These are phyloP conservation scores for Noctua fimbriata DNA, from an alignment of 2,888 invertebrate genomes.

Conservation along the genomic window DNA sequence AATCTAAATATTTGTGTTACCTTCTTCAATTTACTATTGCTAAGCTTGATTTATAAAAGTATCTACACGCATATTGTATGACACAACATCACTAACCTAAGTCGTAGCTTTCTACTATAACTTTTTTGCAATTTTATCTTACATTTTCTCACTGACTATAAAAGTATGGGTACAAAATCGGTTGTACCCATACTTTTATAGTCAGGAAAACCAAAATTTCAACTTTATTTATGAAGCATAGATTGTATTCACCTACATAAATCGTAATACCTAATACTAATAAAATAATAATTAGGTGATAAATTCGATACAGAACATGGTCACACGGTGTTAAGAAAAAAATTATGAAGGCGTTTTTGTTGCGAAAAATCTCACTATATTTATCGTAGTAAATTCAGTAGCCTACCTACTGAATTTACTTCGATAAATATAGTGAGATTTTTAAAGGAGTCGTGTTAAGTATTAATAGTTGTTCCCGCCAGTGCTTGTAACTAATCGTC, in stretches of 20 bases:
- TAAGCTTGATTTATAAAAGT: not conserved
- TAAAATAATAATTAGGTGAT: not conserved
- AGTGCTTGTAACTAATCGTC: slow-evolving; percentile 29
- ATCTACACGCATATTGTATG: not conserved
- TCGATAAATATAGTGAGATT: too few species aligned
- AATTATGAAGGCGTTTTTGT: not conserved
- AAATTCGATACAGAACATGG: not conserved
- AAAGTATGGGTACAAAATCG: too few species aligned
- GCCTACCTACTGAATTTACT: too few species aligned
- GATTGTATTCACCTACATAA: not conserved
- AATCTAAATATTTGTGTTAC: not conserved
- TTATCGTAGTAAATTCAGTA: not conserved
- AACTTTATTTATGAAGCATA: not conserved
- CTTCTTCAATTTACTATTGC: not conserved
- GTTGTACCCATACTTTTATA: not conserved
- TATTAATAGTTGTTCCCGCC: slow-evolving; percentile 10
- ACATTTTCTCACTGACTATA: too few species aligned
- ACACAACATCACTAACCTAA: not conserved
- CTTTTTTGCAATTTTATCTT: not conserved
- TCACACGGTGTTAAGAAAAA: not conserved
- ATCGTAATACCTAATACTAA: not conserved
- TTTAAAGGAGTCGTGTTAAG: not conserved
- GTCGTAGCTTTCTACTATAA: not conserved
- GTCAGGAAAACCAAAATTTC: too few species aligned
- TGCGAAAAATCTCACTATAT: not conserved